Base-by-base conservation (phyloP, 2,888 invertebrate genomes). In the Vesta saturnalis region DNA sequence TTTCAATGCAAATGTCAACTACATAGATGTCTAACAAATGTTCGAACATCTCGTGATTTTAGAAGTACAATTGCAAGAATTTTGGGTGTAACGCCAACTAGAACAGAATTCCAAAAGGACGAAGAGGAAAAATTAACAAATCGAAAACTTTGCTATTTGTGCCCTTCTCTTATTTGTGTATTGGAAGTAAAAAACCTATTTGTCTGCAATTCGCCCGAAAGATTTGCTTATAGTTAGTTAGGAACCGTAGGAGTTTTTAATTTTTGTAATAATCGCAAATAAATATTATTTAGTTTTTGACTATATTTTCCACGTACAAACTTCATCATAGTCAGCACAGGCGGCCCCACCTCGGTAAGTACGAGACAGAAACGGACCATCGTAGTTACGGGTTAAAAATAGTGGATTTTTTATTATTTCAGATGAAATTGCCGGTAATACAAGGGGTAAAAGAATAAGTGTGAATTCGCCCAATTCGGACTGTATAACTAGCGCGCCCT, bases 371-470 rank as follows among this genome's bases (percentile, higher is more conserved):
- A 49, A 1, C 15, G 47, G 18, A 49, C 47, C 43, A 18, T 8
- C 47, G 47, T 49, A 49, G 47, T 49, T 49, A 49, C 6, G 47
- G 47, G 47, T 8, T 49, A 49, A 49, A n/a, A n/a, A n/a, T n/a
- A n/a, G n/a, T n/a, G n/a, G n/a, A n/a, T n/a, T n/a, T n/a, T n/a
- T n/a, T n/a, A n/a, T n/a, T n/a, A n/a, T n/a, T n/a, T n/a, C n/a
- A n/a, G n/a, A n/a, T n/a, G n/a, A n/a, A n/a, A n/a, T n/a, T n/a
- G n/a, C n/a, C n/a, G n/a, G n/a, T n/a, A n/a, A n/a, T n/a, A n/a
- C n/a, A n/a, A n/a, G n/a, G n/a, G n/a, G n/a, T n/a, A n/a, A n/a
- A n/a, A n/a, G n/a, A n/a, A n/a, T n/a, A n/a, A n/a, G n/a, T 30
- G 30, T 30, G 30, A 10, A 30, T 30, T 30, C 10, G 10, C 10